These are phyloP conservation scores for Saimiri boliviensis DNA, from an alignment of 2,113 vertebrate genomes.

Conservation along the genomic window DNA sequence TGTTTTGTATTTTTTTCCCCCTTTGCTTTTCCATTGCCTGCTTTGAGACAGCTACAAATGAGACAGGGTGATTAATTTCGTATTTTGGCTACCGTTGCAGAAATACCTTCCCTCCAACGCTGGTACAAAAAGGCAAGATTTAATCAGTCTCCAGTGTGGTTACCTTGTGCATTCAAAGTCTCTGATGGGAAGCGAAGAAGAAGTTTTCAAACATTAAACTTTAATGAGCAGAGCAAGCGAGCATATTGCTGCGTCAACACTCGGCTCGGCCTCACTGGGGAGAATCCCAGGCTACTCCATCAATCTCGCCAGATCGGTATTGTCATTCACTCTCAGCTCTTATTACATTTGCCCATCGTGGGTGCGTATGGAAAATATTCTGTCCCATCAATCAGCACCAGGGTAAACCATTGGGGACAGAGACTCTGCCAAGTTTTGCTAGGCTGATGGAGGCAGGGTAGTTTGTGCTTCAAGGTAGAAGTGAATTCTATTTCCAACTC, in stretches of 20 bases:
- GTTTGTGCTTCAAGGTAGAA: background rate
- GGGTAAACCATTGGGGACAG: background rate
- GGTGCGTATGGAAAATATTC: slow-evolving; percentile 19
- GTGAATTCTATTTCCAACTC: background rate
- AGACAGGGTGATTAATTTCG: slow-evolving; percentile 67
- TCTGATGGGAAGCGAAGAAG: slow-evolving; percentile 48
- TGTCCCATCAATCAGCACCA: background rate
- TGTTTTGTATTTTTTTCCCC: background rate
- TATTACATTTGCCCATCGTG: background rate
- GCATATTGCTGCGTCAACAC: slow-evolving; percentile 55
- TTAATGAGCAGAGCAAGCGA: slow-evolving; percentile 67
- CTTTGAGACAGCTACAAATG: slow-evolving; percentile 55
- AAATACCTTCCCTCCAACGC: slow-evolving; percentile 56
- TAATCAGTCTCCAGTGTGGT: slow-evolving; percentile 33
- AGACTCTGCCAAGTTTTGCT: background rate
- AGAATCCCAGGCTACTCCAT: background rate
- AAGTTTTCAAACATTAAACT: slow-evolving; percentile 73
- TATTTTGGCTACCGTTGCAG: slow-evolving; percentile 61
- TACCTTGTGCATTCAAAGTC: background rate
- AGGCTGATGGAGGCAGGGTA: background rate
- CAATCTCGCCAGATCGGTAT: slow-evolving; percentile 27
- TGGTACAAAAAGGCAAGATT: background rate
- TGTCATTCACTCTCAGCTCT: slow-evolving; percentile 42
- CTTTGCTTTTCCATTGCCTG: background rate
- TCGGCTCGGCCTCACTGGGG: slow-evolving; percentile 6